phyloP scores from a whole-genome alignment of 2,797 vertebrate species.

The Sebastolobus altivelis region DNA sequence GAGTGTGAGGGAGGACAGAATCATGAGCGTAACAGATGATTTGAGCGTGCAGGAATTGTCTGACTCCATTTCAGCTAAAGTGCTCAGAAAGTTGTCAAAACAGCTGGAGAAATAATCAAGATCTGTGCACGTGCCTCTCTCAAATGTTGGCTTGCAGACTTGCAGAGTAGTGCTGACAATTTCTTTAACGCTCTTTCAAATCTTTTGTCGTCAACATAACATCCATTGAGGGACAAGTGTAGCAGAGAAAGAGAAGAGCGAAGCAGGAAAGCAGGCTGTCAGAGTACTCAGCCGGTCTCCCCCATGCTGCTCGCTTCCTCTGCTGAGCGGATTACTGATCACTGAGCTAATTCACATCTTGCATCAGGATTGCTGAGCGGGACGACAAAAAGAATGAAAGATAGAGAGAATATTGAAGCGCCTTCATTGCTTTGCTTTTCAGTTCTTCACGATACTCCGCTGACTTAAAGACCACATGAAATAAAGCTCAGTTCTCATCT shows the following conservation, averaged over 20 bases:
- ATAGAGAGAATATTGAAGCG: background rate
- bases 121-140: background rate
- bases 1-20: background rate
- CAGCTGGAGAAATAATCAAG: background rate
- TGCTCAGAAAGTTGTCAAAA: background rate
- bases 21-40: background rate
- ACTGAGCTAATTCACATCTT: conserved; percentile 42
- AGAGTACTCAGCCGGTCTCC: background rate
- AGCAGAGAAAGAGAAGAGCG: background rate
- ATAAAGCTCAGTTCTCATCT: background rate
- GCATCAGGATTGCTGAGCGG: conserved; percentile 8
- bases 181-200: background rate
- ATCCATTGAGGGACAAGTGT: background rate
- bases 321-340: conserved; percentile 30
- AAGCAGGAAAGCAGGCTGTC: background rate
- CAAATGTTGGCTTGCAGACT: background rate
- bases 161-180: too few relatives aligned
- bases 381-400: background rate
- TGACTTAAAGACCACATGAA: background rate
- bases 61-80: background rate
- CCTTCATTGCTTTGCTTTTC: background rate
- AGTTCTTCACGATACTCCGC: background rate
- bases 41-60: background rate
- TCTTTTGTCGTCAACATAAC: background rate
- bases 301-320: conserved; percentile 11